phyloP scores from a whole-genome alignment of 2,797 vertebrate species.

The Antennarius maculatus region DNA sequence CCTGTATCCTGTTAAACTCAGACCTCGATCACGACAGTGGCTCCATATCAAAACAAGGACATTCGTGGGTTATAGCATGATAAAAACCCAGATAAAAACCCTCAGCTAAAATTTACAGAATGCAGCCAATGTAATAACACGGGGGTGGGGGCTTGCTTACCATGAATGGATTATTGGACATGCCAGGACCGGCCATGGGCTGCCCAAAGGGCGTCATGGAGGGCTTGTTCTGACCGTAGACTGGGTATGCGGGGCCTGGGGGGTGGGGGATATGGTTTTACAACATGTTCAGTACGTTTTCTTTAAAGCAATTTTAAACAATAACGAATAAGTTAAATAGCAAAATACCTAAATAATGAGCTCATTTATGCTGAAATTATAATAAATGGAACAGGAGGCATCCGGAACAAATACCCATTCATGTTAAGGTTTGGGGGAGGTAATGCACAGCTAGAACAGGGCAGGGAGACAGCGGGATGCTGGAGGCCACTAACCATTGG shows the following conservation, averaged over 20 bases:
- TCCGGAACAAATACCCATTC: neutral
- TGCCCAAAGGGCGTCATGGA: conserved; percentile 91
- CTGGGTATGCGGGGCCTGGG: conserved; percentile 89
- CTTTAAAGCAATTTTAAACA: neutral
- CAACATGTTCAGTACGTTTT: conserved; percentile 14
- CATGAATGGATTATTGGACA: conserved; percentile 98
- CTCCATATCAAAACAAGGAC: no score
- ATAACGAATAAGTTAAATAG: no score
- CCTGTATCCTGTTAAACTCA: no score
- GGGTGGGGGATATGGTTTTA: conserved; percentile 7
- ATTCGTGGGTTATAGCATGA: no score
- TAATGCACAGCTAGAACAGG: conserved; percentile 3
- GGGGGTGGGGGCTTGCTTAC: conserved; percentile 74
- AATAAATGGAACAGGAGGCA: neutral
- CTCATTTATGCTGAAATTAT: conserved; percentile 1
- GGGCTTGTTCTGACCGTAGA: conserved; percentile 92
- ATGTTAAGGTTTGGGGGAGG: no score
- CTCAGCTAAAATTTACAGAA: no score
- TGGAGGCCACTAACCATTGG: conserved; percentile 89
- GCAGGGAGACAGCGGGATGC: conserved; percentile 37
- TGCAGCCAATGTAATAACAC: no score
- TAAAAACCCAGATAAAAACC: no score
- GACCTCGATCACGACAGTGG: no score
- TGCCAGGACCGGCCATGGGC: conserved; percentile 86
- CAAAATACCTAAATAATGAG: no score